Evolutionary conservation across 2,797 vertebrate genomes (phyloP).

Genomic region (Acanthopagrus latus): DNA sequence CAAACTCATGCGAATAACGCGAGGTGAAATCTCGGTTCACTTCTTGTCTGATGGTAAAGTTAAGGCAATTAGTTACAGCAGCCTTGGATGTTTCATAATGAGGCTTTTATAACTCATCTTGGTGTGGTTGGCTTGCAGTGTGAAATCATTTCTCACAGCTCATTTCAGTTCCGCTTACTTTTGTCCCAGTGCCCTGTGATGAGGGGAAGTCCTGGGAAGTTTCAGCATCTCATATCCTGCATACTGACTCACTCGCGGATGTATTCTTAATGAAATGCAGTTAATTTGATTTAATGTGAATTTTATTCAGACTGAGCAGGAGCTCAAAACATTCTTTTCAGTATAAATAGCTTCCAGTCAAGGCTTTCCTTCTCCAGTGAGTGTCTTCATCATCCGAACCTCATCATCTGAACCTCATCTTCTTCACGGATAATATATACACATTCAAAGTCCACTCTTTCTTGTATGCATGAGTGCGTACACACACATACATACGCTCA

Average conservation of each 20-base stretch:
- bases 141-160: constrained; percentile 45
- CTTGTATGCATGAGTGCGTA: constrained; percentile 18
- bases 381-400: constrained; percentile 4
- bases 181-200: constrained; percentile 16
- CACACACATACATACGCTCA: constrained; percentile 28
- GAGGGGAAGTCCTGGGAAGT: constrained; percentile 37
- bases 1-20: constrained; percentile 36
- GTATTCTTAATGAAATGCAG: constrained; percentile 21
- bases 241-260: constrained; percentile 19
- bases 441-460: constrained; percentile 19
- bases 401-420: constrained; percentile 16
- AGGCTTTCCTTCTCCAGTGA: constrained; percentile 12
- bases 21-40: constrained; percentile 27
- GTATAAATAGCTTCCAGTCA: constrained; percentile 1
- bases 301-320: constrained; percentile 9
- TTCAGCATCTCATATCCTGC: constrained; percentile 27
- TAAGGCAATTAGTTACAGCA: constrained; percentile 48
- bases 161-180: constrained; percentile 30
- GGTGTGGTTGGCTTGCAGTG: constrained; percentile 20
- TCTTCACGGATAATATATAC: constrained; percentile 7
- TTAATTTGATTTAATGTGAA: constrained; percentile 30
- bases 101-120: constrained; percentile 14
- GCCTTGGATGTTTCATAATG: constrained; percentile 34
- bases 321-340: neutral
- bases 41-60: constrained; percentile 33